Percentiles rank a stretch among this genome's conserved stretches.
These are phyloP conservation scores for Orthosia incerta DNA, from an alignment of 2,888 invertebrate genomes.

Conservation along the genomic window DNA sequence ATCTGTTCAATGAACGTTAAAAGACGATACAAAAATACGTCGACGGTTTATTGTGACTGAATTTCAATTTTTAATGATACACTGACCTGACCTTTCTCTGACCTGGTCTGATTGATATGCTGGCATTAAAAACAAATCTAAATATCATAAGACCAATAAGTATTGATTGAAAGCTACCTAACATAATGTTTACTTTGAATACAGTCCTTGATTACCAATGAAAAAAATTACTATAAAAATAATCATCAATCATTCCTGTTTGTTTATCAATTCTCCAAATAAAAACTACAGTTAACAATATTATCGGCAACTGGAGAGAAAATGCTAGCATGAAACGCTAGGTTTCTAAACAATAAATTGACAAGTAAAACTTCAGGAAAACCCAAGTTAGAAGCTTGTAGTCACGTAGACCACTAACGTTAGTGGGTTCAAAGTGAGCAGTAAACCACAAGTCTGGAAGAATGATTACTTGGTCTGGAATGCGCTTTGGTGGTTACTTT, in stretches of 20 bases:
- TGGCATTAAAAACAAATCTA: constrained; percentile 14
- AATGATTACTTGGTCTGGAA: constrained; percentile 46
- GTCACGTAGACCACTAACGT: constrained; percentile 42
- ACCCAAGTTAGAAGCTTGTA: constrained; percentile 30
- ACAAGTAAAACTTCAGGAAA: constrained; percentile 38
- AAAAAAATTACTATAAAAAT: not conserved
- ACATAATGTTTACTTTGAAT: not conserved
- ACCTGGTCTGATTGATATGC: not conserved
- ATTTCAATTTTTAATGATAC: not conserved
- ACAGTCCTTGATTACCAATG: not conserved
- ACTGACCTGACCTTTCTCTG: not conserved
- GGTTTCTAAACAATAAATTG: constrained; percentile 29
- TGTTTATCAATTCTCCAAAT: not conserved
- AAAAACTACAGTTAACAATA: not conserved
- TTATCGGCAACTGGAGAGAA: not conserved
- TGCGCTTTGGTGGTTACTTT: constrained; percentile 23
- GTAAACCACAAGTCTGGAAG: constrained; percentile 46
- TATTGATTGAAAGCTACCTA: constrained; percentile 14
- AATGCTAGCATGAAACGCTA: constrained; percentile 6
- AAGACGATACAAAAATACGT: not conserved
- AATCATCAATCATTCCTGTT: constrained; percentile 7
- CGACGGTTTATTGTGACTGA: not conserved
- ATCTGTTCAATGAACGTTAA: not conserved
- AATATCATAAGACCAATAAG: not conserved
- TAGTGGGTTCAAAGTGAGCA: constrained; percentile 50